Evolutionary conservation across 2,797 vertebrate species (phyloP).

Genomic region (Pyrrhura leucotis): DNA sequence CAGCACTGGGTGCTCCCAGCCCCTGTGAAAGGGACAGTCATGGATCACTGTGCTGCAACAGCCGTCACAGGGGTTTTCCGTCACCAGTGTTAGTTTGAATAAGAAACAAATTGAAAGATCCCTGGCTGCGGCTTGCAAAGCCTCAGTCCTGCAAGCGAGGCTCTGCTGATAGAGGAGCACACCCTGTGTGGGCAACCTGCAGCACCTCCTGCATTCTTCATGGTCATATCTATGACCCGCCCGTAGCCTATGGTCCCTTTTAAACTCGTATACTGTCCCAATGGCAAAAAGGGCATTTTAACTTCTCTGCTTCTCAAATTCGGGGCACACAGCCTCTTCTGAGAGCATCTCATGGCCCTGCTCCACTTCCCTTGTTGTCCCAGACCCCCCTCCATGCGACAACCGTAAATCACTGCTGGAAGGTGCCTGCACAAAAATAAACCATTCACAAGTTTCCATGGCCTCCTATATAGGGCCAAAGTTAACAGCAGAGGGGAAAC

Average conservation of each 20-base stretch:
- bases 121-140: accelerated
- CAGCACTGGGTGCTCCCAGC: neutral
- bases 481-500: neutral
- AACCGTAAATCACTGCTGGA: neutral
- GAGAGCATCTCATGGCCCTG: neutral
- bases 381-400: neutral
- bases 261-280: neutral
- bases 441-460: conserved; percentile 13
- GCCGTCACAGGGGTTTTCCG: neutral
- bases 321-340: neutral
- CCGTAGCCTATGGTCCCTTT: accelerated
- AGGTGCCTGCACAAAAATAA: conserved; percentile 25
- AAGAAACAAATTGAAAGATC: neutral
- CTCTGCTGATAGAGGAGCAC: neutral
- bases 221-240: neutral
- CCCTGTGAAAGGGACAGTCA: neutral
- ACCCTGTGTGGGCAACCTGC: neutral
- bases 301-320: neutral
- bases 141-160: neutral
- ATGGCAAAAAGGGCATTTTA: neutral
- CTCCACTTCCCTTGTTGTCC: neutral
- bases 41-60: neutral
- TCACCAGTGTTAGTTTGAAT: neutral
- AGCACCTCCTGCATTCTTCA: neutral
- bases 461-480: neutral